Evolutionary conservation across 1,140 invertebrate genomes (phyloP).

Genomic region (Danaus melanippus): DNA sequence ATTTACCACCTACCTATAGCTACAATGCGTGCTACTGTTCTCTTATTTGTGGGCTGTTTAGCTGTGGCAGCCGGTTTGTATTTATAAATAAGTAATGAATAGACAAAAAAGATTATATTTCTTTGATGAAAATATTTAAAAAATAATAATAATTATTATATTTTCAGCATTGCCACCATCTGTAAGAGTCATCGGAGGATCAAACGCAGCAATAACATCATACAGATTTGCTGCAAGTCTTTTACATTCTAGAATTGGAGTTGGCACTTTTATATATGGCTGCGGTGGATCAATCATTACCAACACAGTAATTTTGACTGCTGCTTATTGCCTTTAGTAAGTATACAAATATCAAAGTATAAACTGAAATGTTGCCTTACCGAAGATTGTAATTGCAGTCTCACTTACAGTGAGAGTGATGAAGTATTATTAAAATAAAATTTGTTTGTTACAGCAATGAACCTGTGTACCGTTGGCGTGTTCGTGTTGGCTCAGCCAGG

Average conservation of each 20-base stretch:
- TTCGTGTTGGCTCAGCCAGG: conserved; percentile 19
- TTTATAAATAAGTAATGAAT: too few relatives aligned
- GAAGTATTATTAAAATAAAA: too few relatives aligned
- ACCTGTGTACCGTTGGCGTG: conserved; percentile 6
- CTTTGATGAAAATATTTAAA: too few relatives aligned
- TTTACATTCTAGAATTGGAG: conserved; percentile 17
- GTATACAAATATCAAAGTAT: conserved; percentile 12
- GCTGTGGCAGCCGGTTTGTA: too few relatives aligned
- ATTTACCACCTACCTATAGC: too few relatives aligned
- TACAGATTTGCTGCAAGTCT: conserved; percentile 29
- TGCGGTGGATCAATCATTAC: conserved; percentile 44
- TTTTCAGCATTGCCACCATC: conserved; percentile 24
- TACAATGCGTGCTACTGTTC: too few relatives aligned
- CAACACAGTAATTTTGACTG: conserved; percentile 31
- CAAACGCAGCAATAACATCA: conserved; percentile 23
- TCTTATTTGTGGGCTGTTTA: too few relatives aligned
- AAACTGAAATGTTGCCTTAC: neutral
- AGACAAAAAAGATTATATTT: too few relatives aligned
- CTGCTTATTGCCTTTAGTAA: conserved; percentile 40
- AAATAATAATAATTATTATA: conserved; percentile 1
- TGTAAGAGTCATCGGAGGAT: conserved; percentile 37
- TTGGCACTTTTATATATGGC: conserved; percentile 20
- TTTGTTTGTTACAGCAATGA: conserved; percentile 6
- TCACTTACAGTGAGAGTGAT: neutral
- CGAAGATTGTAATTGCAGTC: neutral